Evolutionary conservation across 2,797 vertebrate species (phyloP).

Genomic region (Epinephelus awoara): DNA sequence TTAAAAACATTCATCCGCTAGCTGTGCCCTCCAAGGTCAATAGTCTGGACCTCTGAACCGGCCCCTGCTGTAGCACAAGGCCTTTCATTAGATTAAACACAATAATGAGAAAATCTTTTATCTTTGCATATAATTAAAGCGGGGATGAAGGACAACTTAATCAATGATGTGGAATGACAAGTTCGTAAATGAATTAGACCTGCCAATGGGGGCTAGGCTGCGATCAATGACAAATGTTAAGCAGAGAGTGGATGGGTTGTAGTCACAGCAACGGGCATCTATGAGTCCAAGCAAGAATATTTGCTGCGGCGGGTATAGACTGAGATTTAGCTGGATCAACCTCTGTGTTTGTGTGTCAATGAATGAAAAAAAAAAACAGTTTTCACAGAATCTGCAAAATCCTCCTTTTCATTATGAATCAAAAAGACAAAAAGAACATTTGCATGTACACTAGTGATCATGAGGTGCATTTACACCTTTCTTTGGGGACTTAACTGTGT

Average conservation of each 20-base stretch:
- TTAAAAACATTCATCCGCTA: constrained; percentile 91
- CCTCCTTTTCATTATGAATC: not conserved
- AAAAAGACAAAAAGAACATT: not conserved
- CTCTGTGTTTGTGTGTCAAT: constrained; percentile 1
- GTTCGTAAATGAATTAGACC: constrained; percentile 99
- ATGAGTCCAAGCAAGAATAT: constrained; percentile 56
- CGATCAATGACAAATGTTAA: constrained; percentile 94
- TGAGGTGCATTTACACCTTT: not conserved
- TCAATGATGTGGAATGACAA: constrained; percentile 97
- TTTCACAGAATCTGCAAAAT: not conserved
- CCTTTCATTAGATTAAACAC: constrained; percentile 97
- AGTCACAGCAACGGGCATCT: constrained; percentile 56
- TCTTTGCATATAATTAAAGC: constrained; percentile 98
- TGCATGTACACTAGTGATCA: not conserved
- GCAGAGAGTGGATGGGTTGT: constrained; percentile 76
- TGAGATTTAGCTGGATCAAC: constrained; percentile 15
- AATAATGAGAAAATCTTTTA: constrained; percentile 99
- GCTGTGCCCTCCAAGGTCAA: constrained; percentile 87
- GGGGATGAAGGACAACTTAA: constrained; percentile 93
- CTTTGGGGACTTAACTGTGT: not conserved
- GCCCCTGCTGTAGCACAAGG: constrained; percentile 91
- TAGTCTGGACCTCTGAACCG: constrained; percentile 94
- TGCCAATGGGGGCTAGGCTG: constrained; percentile 89
- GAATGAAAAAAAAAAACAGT: not conserved
- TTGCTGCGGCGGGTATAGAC: constrained; percentile 26